Base-by-base conservation (phyloP, 2,888 invertebrate species). In the Lepidonotus clava region DNA sequence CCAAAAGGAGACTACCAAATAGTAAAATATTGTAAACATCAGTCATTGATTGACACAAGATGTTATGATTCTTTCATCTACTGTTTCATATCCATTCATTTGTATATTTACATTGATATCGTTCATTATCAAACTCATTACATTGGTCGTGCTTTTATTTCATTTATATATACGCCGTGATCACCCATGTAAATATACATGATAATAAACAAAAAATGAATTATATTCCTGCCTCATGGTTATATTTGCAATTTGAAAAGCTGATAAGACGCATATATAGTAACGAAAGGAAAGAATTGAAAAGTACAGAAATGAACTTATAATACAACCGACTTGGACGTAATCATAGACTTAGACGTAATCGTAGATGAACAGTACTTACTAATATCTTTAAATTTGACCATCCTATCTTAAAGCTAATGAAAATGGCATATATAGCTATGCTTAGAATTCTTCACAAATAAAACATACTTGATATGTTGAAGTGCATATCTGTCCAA, bases 121-220 rank as follows among this genome's bases (percentile, higher is more conserved):
- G 18, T 46, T 6, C 46, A 46, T 46, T 46, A n/a, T n/a, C n/a
- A n/a, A 46, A 46, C 46, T 46, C 18, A 2, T 18, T 11, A n/a
- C 61, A 61, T 61, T n/a, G n/a, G n/a, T n/a, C n/a, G 61, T 5
- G 61, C 61, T 32, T 32, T 61, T 61, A 61, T 61, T 28, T 61
- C 32, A 11, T 61, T 32, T 28, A 32, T 61, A 61, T 61, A 61
- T 61, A 61, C 61, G 24, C 32, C 28, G 14, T 61, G 28, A 61
- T 61, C 24, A 61, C 32, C 61, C 24, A 61, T 61, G 61, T 61
- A 4, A 24, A 61, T 61, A 61, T 28, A 28, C 61, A 28, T 11
- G 61, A 61, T 18, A 61, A 61, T 61, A 61, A 61, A 61, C 61
- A 61, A 11, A 61, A 61, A 61, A 61, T 61, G 61, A 61, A 61